Base-by-base conservation (phyloP, 2,797 vertebrate genomes). In the Podarcis siculus region DNA sequence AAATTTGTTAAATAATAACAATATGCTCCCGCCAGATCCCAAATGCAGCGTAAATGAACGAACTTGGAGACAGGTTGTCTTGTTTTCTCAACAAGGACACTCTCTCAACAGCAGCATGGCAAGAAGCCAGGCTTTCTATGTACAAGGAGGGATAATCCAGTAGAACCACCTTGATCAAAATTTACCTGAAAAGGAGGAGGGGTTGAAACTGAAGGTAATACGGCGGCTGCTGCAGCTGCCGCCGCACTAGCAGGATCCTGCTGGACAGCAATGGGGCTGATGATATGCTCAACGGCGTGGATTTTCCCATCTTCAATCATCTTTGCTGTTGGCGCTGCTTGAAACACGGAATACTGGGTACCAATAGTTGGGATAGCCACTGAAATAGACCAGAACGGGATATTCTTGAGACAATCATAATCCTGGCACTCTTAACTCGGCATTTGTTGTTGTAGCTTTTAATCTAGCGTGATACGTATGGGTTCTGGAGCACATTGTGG, bases 281-380 rank as follows among this genome's bases (percentile, higher is more conserved):
- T 98, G 90, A 99, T 98, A 95, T 99, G 99, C 94, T 99, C 99
- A 73, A 99, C 96, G 0, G 98, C 32, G 75, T 99, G 99, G 91
- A 99, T 97, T 96, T 99, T 99, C 35, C 98, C 98, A 0, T 99
- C 99, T 95, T 99, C 98, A 85, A 99, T 98, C 93, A 99, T 96
- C 94, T 99, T 99, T 92, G 98, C 97, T 3, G 98, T 93, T 0
- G 98, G 97, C 3, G 98, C 96, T 0, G 98, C 92, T 90, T 98
- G 98, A 93, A 99, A 99, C 96, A 99, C 94, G 89, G 98, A 98
- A 96, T 99, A 99, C 96, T 99, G 99, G 87, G 97, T 97, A 83
- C 98, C 96, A 1, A 99, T 97, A 85, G 98, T 95, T 69, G 97
- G 98, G 93, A 99, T 97, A 88, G 98, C 98, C 97, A 99, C 99